These are phyloP conservation scores for Hippoglossus stenolepis DNA, from an alignment of 2,113 vertebrate genomes.

Conservation along the genomic window DNA sequence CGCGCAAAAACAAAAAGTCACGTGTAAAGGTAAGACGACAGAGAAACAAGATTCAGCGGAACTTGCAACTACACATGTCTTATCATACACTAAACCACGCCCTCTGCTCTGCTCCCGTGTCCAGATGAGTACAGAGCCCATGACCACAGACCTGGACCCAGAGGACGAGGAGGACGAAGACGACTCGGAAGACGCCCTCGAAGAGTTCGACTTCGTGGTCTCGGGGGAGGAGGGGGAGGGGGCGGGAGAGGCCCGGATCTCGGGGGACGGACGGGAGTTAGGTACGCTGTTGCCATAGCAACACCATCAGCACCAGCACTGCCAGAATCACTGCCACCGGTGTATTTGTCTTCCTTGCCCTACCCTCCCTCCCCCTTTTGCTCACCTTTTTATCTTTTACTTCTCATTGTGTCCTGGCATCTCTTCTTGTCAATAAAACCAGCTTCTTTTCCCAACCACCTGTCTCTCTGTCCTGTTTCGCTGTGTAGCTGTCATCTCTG, in stretches of 20 bases:
- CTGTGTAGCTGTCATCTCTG: constrained; percentile 62
- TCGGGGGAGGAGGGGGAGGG: constrained; percentile 91
- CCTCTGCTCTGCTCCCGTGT: not conserved
- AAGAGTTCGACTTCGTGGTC: constrained; percentile 91
- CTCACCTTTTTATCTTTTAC: constrained; percentile 72
- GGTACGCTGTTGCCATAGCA: constrained; percentile 83
- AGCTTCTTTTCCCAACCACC: constrained; percentile 78
- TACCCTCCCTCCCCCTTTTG: constrained; percentile 2
- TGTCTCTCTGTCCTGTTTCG: constrained; percentile 82
- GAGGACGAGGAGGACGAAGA: constrained; percentile 92
- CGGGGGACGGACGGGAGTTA: constrained; percentile 87
- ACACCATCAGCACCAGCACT: constrained; percentile 71
- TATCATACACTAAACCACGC: not conserved
- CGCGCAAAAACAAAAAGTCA: constrained; percentile 86
- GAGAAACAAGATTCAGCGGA: not conserved
- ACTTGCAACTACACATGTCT: not conserved
- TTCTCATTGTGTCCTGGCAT: constrained; percentile 77
- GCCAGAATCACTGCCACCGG: constrained; percentile 72
- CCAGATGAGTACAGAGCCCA: constrained; percentile 86
- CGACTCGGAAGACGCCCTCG: constrained; percentile 91
- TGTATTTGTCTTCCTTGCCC: constrained; percentile 64
- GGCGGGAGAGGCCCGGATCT: constrained; percentile 84
- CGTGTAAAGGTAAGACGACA: constrained; percentile 75
- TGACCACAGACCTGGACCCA: constrained; percentile 87
- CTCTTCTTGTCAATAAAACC: constrained; percentile 81